Evolutionary conservation across 2,113 vertebrate species (phyloP).

Genomic region (Thamnaconus septentrionalis): DNA sequence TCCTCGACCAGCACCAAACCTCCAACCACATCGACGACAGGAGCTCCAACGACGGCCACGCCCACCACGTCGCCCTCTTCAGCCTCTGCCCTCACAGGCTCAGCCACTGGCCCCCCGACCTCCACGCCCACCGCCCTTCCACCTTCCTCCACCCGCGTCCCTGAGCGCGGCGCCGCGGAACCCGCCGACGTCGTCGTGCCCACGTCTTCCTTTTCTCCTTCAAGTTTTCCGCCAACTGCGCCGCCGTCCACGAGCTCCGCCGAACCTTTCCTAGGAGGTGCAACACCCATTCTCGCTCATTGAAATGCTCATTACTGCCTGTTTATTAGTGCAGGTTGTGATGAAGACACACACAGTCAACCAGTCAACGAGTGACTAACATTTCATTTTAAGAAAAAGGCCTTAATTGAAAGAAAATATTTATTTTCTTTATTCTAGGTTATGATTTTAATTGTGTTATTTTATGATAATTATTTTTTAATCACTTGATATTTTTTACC

Average conservation of each 20-base stretch:
- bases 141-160: neutral
- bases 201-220: neutral
- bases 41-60: neutral
- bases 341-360: too few relatives aligned
- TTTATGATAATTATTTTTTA: too few relatives aligned
- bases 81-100: neutral
- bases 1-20: neutral
- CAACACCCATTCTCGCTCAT: neutral
- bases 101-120: neutral
- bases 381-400: too few relatives aligned
- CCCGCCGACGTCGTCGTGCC: neutral
- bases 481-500: too few relatives aligned
- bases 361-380: too few relatives aligned
- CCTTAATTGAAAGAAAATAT: too few relatives aligned
- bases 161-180: conserved; percentile 1
- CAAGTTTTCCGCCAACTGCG: neutral
- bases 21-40: neutral
- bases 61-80: neutral
- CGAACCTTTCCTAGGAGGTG: conserved; percentile 20
- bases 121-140: too few relatives aligned
- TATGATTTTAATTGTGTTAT: too few relatives aligned
- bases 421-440: too few relatives aligned
- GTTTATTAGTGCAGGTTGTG: too few relatives aligned
- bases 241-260: neutral
- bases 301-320: neutral